Conservation (phyloP, 1,140 invertebrate species). For the Cyclargus thomasi region DNA sequence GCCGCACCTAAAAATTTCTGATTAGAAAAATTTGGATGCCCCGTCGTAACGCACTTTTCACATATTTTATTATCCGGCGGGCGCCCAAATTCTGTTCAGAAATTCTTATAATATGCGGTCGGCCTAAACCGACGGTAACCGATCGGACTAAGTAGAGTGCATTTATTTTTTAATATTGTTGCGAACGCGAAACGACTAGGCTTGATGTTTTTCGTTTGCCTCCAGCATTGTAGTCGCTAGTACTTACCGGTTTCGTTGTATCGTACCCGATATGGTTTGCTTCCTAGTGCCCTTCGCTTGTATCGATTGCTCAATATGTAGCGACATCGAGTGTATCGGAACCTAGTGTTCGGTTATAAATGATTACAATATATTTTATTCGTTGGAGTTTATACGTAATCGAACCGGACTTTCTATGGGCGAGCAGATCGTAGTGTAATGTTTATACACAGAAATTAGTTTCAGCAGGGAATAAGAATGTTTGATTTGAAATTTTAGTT, state of each 20-base stretch:
- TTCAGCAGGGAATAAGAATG: background rate
- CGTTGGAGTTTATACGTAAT: conserved; percentile 15
- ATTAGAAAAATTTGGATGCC: too few relatives aligned
- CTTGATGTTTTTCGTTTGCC: background rate
- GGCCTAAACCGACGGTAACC: background rate
- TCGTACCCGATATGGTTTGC: background rate
- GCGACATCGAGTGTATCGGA: conserved; percentile 7
- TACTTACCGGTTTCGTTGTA: conserved; percentile 7
- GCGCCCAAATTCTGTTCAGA: too few relatives aligned
- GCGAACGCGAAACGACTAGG: background rate
- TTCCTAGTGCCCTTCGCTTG: conserved; percentile 33
- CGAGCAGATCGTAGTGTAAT: background rate
- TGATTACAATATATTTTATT: conserved; percentile 1
- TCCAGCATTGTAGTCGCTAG: background rate
- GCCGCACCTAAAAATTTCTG: too few relatives aligned
- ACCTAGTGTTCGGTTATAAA: conserved; percentile 13
- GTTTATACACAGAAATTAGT: too few relatives aligned
- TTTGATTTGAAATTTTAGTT: background rate
- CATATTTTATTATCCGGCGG: too few relatives aligned
- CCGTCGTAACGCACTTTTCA: too few relatives aligned
- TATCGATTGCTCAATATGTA: conserved; percentile 50
- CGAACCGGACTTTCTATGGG: conserved; percentile 9
- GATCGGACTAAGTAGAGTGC: background rate
- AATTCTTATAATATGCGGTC: too few relatives aligned
- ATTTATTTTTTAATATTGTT: conserved; percentile 5